These are phyloP conservation scores for Microcaecilia unicolor DNA, from an alignment of 2,797 vertebrate species.

Conservation along the genomic window DNA sequence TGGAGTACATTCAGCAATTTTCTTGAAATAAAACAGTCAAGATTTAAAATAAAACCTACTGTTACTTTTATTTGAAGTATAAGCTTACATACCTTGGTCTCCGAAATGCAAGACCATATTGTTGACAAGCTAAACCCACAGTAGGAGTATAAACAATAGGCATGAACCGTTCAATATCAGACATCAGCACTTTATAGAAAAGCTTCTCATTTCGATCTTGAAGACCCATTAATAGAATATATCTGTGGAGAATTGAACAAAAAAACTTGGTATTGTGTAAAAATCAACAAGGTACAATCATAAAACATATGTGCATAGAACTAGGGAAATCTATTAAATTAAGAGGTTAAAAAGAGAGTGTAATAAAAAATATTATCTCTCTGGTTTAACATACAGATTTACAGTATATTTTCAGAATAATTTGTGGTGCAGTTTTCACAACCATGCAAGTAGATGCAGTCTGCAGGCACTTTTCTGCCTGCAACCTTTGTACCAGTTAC, in stretches of 20 bases:
- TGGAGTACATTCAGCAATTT: conserved; percentile 10
- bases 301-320: background rate
- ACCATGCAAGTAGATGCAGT: no score
- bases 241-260: conserved; percentile 57
- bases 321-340: conserved; percentile 4
- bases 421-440: no score
- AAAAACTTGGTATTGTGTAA: conserved; percentile 10
- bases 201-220: conserved; percentile 95
- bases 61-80: conserved; percentile 28
- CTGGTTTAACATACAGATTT: no score
- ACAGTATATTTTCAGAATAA: no score
- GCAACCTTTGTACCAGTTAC: no score
- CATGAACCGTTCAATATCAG: conserved; percentile 89
- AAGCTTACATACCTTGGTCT: conserved; percentile 79
- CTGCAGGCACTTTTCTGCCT: no score
- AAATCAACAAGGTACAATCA: background rate
- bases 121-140: conserved; percentile 90
- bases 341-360: no score
- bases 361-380: no score
- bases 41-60: conserved; percentile 12
- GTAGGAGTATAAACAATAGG: conserved; percentile 94
- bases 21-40: conserved; percentile 9
- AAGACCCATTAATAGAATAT: conserved; percentile 89
- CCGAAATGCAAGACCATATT: conserved; percentile 82
- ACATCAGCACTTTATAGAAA: conserved; percentile 81